Evolutionary conservation across 2,797 vertebrate species (phyloP).

Genomic region (Gymnothorax javanicus): DNA sequence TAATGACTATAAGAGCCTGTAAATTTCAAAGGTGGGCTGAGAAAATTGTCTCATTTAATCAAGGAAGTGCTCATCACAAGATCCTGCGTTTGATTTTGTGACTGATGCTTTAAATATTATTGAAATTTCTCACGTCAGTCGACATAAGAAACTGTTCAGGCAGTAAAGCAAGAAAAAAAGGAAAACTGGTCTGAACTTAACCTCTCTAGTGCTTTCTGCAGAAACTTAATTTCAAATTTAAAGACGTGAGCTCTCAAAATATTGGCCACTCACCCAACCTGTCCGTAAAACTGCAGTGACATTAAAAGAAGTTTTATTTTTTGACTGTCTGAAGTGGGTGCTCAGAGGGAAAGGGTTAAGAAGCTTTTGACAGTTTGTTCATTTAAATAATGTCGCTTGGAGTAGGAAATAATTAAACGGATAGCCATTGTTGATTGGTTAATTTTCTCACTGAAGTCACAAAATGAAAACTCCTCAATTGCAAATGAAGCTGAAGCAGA

Average conservation of each 20-base stretch:
- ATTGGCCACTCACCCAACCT: no score
- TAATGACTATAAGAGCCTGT: conserved; percentile 35
- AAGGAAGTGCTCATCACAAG: conserved; percentile 42
- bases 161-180: background rate
- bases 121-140: background rate
- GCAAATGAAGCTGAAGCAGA: background rate
- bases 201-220: no score
- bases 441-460: background rate
- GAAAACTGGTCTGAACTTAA: no score
- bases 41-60: conserved; percentile 40
- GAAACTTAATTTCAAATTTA: no score
- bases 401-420: background rate
- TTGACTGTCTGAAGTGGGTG: no score
- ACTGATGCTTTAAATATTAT: background rate
- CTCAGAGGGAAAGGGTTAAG: background rate
- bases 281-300: no score
- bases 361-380: background rate
- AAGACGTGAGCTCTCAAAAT: no score
- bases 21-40: conserved; percentile 41
- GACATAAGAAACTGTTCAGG: background rate
- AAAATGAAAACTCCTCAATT: background rate
- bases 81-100: background rate
- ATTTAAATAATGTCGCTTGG: background rate
- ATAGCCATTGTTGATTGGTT: background rate
- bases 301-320: no score